These are phyloP conservation scores for Nyctalus aviator DNA, from an alignment of 2,797 vertebrate genomes.

Conservation along the genomic window DNA sequence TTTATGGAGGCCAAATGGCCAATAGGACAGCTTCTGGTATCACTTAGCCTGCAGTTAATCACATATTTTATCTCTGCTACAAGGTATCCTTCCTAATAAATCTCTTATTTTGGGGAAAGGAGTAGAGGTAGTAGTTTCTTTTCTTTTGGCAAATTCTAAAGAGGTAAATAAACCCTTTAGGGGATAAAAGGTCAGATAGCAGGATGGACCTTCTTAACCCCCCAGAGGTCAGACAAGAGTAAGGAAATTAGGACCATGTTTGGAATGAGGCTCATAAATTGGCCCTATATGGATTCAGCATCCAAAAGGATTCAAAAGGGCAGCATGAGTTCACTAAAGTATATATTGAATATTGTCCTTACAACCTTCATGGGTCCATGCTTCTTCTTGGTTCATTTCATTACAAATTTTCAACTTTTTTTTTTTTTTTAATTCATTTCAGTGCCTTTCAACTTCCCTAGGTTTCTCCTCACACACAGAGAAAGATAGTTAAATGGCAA, in stretches of 20 bases:
- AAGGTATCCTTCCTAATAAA: constrained; percentile 61
- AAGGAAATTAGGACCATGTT: background rate
- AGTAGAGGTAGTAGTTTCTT: background rate
- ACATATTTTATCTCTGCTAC: constrained; percentile 48
- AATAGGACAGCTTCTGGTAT: constrained; percentile 48
- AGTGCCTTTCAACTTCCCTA: constrained; percentile 13
- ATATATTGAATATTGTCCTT: background rate
- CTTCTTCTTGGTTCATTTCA: background rate
- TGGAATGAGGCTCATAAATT: background rate
- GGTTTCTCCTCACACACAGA: background rate
- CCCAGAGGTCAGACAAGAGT: background rate
- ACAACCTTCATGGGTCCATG: background rate
- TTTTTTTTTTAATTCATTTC: background rate
- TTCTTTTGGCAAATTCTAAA: constrained; percentile 43
- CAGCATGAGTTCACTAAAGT: background rate
- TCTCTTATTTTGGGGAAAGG: constrained; percentile 35
- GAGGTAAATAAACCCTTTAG: background rate
- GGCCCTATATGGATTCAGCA: background rate
- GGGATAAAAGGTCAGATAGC: background rate
- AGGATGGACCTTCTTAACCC: background rate
- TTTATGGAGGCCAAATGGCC: background rate
- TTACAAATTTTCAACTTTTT: background rate
- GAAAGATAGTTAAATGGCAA: constrained; percentile 62
- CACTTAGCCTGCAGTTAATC: constrained; percentile 17
- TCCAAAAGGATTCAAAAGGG: background rate